phyloP scores from a whole-genome alignment of 1,140 invertebrate genomes.

The Drosophila sulfurigaster region DNA sequence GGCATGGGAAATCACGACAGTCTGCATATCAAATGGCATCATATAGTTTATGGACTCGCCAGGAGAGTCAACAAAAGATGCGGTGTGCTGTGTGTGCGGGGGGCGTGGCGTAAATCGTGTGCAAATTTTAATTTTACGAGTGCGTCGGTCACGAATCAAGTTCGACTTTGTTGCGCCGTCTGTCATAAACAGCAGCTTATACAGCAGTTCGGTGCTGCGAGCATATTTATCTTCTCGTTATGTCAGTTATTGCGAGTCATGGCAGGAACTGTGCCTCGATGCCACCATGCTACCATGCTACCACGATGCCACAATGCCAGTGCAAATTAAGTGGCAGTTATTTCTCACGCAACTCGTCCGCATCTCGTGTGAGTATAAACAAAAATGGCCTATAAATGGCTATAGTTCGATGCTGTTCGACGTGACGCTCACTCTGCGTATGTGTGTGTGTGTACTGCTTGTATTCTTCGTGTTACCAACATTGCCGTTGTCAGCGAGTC shows the following conservation, averaged over 20 bases:
- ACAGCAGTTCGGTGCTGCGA: constrained; percentile 34
- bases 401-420: constrained; percentile 61
- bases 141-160: constrained; percentile 40
- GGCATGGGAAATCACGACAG: not conserved
- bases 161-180: constrained; percentile 49
- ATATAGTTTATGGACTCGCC: constrained; percentile 3
- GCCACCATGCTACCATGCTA: not conserved
- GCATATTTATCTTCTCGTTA: constrained; percentile 77
- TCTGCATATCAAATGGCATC: constrained; percentile 2
- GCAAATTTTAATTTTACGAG: constrained; percentile 77
- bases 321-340: constrained; percentile 78
- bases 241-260: constrained; percentile 29
- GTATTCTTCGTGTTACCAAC: constrained; percentile 13
- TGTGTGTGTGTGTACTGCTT: constrained; percentile 33
- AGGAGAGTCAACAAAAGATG: not conserved
- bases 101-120: constrained; percentile 55
- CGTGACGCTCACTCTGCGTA: constrained; percentile 22
- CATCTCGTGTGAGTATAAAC: constrained; percentile 61
- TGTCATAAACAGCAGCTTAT: constrained; percentile 72
- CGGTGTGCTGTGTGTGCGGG: not conserved
- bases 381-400: constrained; percentile 78
- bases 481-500: constrained; percentile 38
- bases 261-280: not conserved
- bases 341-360: constrained; percentile 78
- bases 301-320: constrained; percentile 9